Evolutionary conservation across 1,140 invertebrate species (phyloP).

Genomic region (Trichonephila inaurata): DNA sequence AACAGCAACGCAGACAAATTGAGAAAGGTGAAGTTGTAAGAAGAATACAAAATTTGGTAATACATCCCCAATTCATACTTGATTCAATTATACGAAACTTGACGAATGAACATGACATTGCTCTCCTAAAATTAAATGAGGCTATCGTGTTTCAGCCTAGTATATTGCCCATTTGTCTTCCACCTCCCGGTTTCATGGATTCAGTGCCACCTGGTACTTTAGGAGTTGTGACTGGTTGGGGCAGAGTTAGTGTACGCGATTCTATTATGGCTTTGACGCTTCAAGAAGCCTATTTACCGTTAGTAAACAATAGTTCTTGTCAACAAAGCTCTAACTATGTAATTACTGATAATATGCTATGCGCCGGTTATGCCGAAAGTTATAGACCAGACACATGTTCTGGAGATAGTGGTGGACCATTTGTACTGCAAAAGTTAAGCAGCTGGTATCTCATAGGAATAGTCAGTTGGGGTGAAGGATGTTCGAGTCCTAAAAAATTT

Average conservation of each 20-base stretch:
- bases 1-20: conserved; percentile 75
- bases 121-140: conserved; percentile 91
- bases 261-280: conserved; percentile 71
- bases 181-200: conserved; percentile 67
- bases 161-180: conserved; percentile 78
- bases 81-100: neutral
- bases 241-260: conserved; percentile 73
- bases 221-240: conserved; percentile 78
- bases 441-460: conserved; percentile 95
- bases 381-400: conserved; percentile 88
- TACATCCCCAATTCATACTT: conserved; percentile 81
- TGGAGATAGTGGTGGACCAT: conserved; percentile 95
- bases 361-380: conserved; percentile 77
- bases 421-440: conserved; percentile 91
- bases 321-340: conserved; percentile 61
- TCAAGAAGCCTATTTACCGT: conserved; percentile 75
- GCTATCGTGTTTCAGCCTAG: conserved; percentile 86
- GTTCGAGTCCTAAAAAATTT: conserved; percentile 78
- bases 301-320: conserved; percentile 65
- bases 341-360: conserved; percentile 81
- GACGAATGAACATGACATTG: conserved; percentile 86
- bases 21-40: conserved; percentile 71
- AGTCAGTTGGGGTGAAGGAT: conserved; percentile 91
- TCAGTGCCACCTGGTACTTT: conserved; percentile 33
- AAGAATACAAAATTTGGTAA: conserved; percentile 66